phyloP scores from a whole-genome alignment of 35 echinoderm and acorn worm species.

The Amphiura filiformis region DNA sequence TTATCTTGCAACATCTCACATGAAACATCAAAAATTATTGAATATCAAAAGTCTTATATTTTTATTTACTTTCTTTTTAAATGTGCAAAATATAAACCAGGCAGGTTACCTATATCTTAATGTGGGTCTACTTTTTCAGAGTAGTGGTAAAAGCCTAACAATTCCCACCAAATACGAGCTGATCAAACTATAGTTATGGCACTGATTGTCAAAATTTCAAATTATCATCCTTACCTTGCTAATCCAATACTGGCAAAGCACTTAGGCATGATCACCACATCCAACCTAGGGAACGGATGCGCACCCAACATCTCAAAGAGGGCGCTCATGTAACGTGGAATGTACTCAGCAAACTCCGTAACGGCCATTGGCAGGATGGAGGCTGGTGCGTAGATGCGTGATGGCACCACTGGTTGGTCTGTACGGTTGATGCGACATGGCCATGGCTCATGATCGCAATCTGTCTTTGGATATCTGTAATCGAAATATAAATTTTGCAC shows the following conservation, averaged over 20 bases:
- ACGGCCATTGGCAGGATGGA: constrained; percentile 35
- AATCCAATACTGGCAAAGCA: constrained; percentile 87
- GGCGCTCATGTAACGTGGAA: constrained; percentile 61
- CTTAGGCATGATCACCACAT: constrained; percentile 64
- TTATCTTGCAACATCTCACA: too few relatives aligned
- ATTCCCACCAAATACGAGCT: too few relatives aligned
- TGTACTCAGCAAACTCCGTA: constrained; percentile 45
- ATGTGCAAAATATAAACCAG: too few relatives aligned
- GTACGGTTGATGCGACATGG: constrained; percentile 54
- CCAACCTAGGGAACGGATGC: constrained; percentile 76
- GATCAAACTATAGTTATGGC: too few relatives aligned
- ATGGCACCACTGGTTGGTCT: constrained; percentile 49
- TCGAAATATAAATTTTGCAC: too few relatives aligned
- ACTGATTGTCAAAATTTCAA: too few relatives aligned
- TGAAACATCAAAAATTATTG: too few relatives aligned
- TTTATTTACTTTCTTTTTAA: too few relatives aligned
- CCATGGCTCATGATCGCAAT: constrained; percentile 66
- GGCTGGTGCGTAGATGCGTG: constrained; percentile 62
- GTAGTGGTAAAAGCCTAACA: too few relatives aligned
- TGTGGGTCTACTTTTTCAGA: too few relatives aligned
- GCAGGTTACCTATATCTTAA: too few relatives aligned
- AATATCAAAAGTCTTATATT: too few relatives aligned
- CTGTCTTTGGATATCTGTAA: neutral
- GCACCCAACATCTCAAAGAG: constrained; percentile 61
- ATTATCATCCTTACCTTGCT: constrained; percentile 51